Evolutionary conservation across 2,113 vertebrate genomes (phyloP), one percentile per base, ranked within the genome.

Genomic region (Pachypanchax playfairii): DNA sequence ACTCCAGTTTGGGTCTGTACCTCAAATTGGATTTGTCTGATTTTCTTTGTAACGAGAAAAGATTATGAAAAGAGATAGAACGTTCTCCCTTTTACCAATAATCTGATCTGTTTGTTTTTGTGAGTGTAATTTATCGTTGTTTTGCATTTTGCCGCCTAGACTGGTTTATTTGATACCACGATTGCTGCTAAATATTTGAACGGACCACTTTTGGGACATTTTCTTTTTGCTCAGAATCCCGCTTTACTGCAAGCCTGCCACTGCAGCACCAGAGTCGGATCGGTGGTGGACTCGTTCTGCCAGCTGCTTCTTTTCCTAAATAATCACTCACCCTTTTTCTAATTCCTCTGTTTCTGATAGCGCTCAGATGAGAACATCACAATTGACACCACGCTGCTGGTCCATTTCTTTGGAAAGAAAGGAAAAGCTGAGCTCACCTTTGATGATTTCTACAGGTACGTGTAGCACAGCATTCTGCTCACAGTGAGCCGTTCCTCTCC

Each of bases 371-470:
- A 98, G 66, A 93, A 51, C 61, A 86, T 91, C 71, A 94, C 94
- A 47, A 92, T 95, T 50, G 96, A 99, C 84, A 99, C 97, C 56
- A 98, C 96, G 4, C 88, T 99, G 28, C 91, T 99, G 80, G 92
- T 99, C 29, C 97, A 99, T 84, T 99, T 99, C 86, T 99, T 99
- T 63, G 97, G 96, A 70, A 99, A 96, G 88, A 99, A 97, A 89
- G 97, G 97, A 64, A 99, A 96, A 86, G 96, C 95, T 48, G 97
- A 99, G 81, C 92, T 99, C 56, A 99, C 96, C 33, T 98, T 98
- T 56, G 95, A 98, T 72, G 96, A 99, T 84, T 99, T 98, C 90
- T 99, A 98, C 88, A 96, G 95, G 97, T 98, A 66, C 17, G 26
- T 3, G 14, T 21, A 25, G 3, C n/a, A 15, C 18, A 31, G n/a